Evolutionary conservation across 2,888 invertebrate genomes (phyloP).

Genomic region (Limnephilus lunatus): DNA sequence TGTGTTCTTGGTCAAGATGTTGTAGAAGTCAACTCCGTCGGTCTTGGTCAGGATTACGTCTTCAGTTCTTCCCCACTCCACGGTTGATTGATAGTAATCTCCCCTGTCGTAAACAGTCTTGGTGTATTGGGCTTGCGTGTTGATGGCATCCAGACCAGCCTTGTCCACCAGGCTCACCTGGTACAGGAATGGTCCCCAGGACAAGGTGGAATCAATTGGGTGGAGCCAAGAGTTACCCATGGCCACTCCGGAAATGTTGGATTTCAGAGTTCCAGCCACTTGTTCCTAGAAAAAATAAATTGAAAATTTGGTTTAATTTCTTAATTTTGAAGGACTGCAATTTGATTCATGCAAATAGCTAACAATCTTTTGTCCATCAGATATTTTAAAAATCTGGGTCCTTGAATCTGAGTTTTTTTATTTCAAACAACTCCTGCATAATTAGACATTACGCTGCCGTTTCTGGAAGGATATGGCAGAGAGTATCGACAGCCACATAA

Average conservation of each 20-base stretch:
- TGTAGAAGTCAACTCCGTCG: conserved; percentile 87
- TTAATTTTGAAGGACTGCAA: conserved; percentile 2
- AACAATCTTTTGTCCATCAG: no score
- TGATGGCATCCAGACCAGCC: conserved; percentile 79
- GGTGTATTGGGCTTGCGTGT: conserved; percentile 77
- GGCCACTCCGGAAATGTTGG: conserved; percentile 87
- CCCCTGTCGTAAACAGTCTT: conserved; percentile 78
- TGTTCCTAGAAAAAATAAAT: conserved; percentile 79
- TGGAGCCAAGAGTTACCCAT: conserved; percentile 95
- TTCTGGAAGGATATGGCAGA: no score
- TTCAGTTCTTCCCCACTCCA: conserved; percentile 82
- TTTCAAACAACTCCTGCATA: no score
- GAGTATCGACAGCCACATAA: no score
- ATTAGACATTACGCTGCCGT: no score
- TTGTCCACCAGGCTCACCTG: conserved; percentile 86
- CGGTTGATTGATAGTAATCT: conserved; percentile 79
- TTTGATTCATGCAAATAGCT: not conserved
- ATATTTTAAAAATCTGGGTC: not conserved
- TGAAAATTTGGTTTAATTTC: not conserved
- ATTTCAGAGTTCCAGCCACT: conserved; percentile 78
- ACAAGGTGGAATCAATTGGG: conserved; percentile 88
- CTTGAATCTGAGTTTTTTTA: not conserved
- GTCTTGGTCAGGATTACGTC: conserved; percentile 79
- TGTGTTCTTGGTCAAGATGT: conserved; percentile 80
- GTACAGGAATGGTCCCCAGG: conserved; percentile 89